Evolutionary conservation across 30 jellyfish, hydroid and myxozoan species (phyloP), one percentile per base, ranked within the genome.

Genomic region (Turritopsis rubra): DNA sequence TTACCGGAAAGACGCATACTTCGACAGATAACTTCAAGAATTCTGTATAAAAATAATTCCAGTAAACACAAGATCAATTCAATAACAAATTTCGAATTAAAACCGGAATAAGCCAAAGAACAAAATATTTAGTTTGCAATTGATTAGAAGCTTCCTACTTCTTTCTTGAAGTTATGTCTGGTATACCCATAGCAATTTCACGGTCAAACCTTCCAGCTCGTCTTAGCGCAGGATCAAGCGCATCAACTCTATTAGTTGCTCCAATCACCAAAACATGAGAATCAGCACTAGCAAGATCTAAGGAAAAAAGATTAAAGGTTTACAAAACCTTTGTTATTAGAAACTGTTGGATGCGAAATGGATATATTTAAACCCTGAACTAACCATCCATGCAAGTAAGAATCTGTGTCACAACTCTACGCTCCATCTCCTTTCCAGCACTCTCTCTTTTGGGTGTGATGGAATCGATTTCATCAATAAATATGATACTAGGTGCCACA

Each of bases 141-240:
- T 7, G 30, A 68, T 7, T 0, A 7, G 9, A n/a, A 27, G 4
- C 16, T 1, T 68, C 92, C 21, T 81, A 95, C 99, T 82, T 76
- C 52, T 77, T 30, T 70, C 99, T 89, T 1, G 97, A 92, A 16
- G 86, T 54, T 26, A 28, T 81, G 73, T 91, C 96, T 17, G 99
- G 99, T 8, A 95, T 95, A 23, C 98, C 98, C 94, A 95, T 66
- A 19, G 96, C 88, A 21, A 95, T 95, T 81, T 95, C 99, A 18
- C 97, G 74, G 85, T 95, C 99, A 81, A 95, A 95, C 52, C 99
- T 80, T 0, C 99, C 99, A 19, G 99, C 97, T 29, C 99, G 91
- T 66, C 99, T 79, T 41, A 95, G 66, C 0, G 98, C 97, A 54
- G 98, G 98, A 75, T 95, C 99, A 26, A 95, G 91, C 22, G 98